A percentile compares a stretch with the other conserved stretches of the same genome.
phyloP scores from a whole-genome alignment of 2,888 invertebrate genomes.

The Amblyjoppa fuscipennis region DNA sequence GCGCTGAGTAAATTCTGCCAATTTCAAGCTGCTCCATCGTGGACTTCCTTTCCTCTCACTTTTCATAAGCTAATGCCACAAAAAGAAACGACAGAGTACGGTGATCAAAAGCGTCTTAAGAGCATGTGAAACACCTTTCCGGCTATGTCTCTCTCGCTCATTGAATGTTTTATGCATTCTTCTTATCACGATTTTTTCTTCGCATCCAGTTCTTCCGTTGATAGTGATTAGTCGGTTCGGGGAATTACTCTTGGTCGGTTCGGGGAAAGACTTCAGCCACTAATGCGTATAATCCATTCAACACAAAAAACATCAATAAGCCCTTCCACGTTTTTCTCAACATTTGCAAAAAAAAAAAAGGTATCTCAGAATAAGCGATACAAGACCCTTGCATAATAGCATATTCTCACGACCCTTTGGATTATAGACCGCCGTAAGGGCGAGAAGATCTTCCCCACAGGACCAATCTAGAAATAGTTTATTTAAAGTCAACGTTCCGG shows the following conservation, averaged over 20 bases:
- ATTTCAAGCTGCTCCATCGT: not conserved
- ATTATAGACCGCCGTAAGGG: not conserved
- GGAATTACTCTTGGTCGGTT: not conserved
- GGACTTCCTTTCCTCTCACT: not conserved
- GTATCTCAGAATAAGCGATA: not conserved
- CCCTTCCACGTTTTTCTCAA: not conserved
- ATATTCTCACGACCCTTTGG: not conserved
- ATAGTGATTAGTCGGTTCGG: not conserved
- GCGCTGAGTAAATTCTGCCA: slow-evolving; percentile 1
- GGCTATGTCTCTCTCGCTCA: too few relatives aligned
- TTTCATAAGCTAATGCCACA: not conserved
- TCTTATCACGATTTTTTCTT: not conserved
- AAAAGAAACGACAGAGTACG: not conserved
- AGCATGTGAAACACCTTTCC: too few relatives aligned
- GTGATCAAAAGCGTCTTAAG: not conserved
- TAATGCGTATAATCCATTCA: not conserved
- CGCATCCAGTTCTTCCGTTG: not conserved
- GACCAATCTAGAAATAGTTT: slow-evolving; percentile 2
- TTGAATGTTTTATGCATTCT: not conserved
- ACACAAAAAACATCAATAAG: not conserved
- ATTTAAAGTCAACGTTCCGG: slow-evolving; percentile 14
- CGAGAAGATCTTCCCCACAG: not conserved
- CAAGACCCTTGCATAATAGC: not conserved
- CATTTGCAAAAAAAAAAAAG: not conserved
- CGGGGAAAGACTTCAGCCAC: too few relatives aligned